phyloP scores from a whole-genome alignment of 2,797 vertebrate species.

The Rhynchonycteris naso region DNA sequence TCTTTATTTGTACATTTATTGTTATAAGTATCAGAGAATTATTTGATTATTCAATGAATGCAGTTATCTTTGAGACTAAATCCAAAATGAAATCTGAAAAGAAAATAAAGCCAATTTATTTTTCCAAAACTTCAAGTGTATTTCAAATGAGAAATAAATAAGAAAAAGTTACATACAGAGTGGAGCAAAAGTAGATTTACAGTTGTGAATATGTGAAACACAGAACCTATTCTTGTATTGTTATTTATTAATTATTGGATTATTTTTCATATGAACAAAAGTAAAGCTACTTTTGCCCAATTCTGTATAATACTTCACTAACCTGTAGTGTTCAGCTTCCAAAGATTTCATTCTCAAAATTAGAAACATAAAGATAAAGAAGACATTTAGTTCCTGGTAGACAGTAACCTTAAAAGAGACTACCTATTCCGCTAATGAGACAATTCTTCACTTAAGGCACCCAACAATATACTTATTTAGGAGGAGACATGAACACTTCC shows the following conservation, averaged over 20 bases:
- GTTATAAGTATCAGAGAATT: neutral
- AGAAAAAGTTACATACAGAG: neutral
- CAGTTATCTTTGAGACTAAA: neutral
- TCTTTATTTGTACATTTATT: neutral
- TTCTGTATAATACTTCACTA: neutral
- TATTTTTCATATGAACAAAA: too few relatives aligned
- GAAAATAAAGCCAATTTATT: conserved; percentile 2
- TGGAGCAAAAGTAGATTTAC: too few relatives aligned
- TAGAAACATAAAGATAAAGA: conserved; percentile 52
- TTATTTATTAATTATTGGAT: too few relatives aligned
- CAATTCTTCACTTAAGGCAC: conserved; percentile 49
- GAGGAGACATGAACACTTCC: conserved; percentile 18
- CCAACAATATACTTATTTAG: conserved; percentile 14
- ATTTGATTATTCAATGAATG: neutral
- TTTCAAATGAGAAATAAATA: conserved; percentile 46
- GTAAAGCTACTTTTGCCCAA: too few relatives aligned
- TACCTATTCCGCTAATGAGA: neutral
- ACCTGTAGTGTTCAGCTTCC: neutral
- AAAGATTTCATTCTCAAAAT: conserved; percentile 43
- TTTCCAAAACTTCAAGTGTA: neutral
- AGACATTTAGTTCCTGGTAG: conserved; percentile 46
- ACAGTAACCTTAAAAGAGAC: neutral
- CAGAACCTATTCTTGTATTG: too few relatives aligned
- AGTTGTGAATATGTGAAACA: too few relatives aligned
- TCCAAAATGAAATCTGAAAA: conserved; percentile 39